Evolutionary conservation across 2,797 vertebrate species (phyloP), one percentile per base, ranked within the genome.

Genomic region (Phylloscopus collybita): DNA sequence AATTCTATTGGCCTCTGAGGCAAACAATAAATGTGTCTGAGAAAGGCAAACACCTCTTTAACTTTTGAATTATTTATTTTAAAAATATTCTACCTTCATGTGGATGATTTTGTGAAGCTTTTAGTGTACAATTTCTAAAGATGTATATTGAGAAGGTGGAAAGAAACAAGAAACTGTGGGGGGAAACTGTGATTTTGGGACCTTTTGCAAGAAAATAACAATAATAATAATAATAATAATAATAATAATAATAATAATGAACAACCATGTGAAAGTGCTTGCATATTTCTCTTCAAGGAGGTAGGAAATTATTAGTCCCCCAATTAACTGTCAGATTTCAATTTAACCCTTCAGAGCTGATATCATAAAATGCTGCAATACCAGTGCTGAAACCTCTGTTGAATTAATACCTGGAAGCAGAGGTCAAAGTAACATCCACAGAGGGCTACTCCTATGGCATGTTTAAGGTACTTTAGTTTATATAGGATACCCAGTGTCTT

Each of bases 31-130:
- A 91, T 62, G 56, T 23, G 8, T 5, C 6, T 66, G 59, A 75
- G 56, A 88, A 70, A 92, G 56, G 44, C 60, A 94, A 88, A 81
- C n/a, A 76, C 15, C 40, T 92, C 76, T 85, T 90, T 80, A 95
- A 75, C 60, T 75, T 84, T 5, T 88, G 70, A 95, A 92, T 84
- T 25, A 86, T 80, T 85, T 66, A 85, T 85, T 93, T 66, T 1
- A 40, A 94, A 90, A 78, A 32, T 53, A 72, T 47, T 91, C 66
- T 81, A 2, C 32, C 50, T 81, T 81, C 40, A 40, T 27, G 13
- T 71, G 38, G 66, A 79, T 54, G 25, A 3, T 20, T 84, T 59
- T 76, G 16, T 60, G 36, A 82, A 60, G 56, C 11, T 92, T 93
- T 78, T 92, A 57, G 38, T 16, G 13, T 15, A 8, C 67, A 40